Evolutionary conservation across 2,888 invertebrate species (phyloP), one percentile per base, ranked within the genome.

Genomic region (Lithophane socia): DNA sequence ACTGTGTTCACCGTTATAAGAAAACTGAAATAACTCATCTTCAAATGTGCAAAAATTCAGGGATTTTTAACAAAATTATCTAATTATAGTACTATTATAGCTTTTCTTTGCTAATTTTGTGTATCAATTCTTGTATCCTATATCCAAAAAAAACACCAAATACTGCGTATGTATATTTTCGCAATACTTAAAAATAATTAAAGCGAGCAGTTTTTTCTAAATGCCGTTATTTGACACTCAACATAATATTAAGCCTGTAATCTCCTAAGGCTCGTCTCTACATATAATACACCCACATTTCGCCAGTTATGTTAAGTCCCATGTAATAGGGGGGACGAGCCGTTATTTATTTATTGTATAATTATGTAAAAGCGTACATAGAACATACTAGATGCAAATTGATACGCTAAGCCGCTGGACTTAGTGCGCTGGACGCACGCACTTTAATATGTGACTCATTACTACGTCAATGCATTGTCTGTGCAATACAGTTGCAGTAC

Each of bases 391-490:
- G 64, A 63, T 54, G 29, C 37, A 64, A 61, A 67, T 73, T 63
- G 64, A 85, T 71, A 65, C 60, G 73, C 52, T 73, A 68, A 72
- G 73, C 69, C 69, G 61, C 64, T 54, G 49, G 44, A 37, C 37
- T 37, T 37, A 37, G 37, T 37, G 37, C 69, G 61, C 64, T 54
- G 49, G 37, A 47, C 44, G 74, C 82, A 82, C 82, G 78, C 75
- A 75, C 52, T 56, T 72, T 72, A 79, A 54, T 80, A 64, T 56
- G 69, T 66, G 75, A 69, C 71, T 85, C 87, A 85, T 60, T 71
- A 54, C 64, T 61, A 79, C 86, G 80, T 87, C 74, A 73, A 54
- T 77, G 44, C 65, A 65, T 75, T 72, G 82, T 77, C 73, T 75
- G 61, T 66, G 72, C 80, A 71, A 66, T n/a, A 67, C 58, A 69